Evolutionary conservation across 2,113 vertebrate genomes (phyloP).

Genomic region (Albula glossodonta): DNA sequence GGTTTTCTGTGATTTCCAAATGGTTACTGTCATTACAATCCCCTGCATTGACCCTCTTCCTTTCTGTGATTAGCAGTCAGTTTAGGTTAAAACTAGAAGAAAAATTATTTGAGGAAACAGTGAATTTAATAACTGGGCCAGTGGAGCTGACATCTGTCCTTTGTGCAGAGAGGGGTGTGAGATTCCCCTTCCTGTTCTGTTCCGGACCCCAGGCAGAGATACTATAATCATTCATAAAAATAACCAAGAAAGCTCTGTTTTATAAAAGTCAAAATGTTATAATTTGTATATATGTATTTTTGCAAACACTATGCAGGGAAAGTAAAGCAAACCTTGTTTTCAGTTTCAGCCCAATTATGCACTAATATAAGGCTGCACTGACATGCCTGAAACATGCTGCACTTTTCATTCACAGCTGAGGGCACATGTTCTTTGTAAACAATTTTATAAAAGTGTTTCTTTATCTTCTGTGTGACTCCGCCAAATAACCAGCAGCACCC

Average conservation of each 20-base stretch:
- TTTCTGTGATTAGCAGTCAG: too few relatives aligned
- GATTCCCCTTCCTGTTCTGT: background rate
- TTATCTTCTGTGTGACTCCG: too few relatives aligned
- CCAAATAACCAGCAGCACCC: too few relatives aligned
- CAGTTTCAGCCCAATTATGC: background rate
- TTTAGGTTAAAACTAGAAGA: too few relatives aligned
- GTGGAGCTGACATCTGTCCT: background rate
- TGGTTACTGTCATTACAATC: too few relatives aligned
- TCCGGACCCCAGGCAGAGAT: background rate
- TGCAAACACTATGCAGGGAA: background rate
- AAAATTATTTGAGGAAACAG: too few relatives aligned
- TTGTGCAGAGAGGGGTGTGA: background rate
- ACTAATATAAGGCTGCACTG: background rate
- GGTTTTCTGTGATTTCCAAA: too few relatives aligned
- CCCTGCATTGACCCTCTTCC: too few relatives aligned
- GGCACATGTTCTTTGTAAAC: background rate
- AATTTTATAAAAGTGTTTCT: too few relatives aligned
- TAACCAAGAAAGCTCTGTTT: background rate
- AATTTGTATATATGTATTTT: slow-evolving; percentile 2
- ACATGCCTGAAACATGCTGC: background rate
- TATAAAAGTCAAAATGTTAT: background rate
- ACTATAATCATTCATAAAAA: too few relatives aligned
- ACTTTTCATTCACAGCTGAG: too few relatives aligned
- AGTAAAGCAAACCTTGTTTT: background rate
- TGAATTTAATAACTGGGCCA: too few relatives aligned